Evolutionary conservation across 2,888 invertebrate genomes (phyloP).

Genomic region (Sphaerophoria taeniata): DNA sequence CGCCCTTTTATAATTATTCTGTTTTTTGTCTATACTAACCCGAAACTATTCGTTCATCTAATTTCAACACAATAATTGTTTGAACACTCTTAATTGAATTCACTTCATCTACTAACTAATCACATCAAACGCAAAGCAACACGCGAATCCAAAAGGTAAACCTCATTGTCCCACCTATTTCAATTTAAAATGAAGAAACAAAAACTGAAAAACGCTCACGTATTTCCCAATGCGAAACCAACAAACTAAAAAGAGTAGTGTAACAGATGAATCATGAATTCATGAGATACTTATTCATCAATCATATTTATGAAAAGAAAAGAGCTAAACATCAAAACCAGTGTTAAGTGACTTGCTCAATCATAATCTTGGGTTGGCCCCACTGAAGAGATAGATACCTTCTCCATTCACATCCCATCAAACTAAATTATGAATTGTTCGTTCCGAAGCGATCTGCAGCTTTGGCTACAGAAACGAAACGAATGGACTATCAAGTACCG

Average conservation of each 20-base stretch:
- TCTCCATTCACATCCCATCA: conserved; percentile 15
- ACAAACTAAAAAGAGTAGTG: neutral
- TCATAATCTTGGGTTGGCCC: conserved; percentile 46
- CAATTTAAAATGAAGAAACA: too few relatives aligned
- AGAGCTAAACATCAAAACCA: conserved; percentile 27
- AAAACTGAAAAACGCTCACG: conserved; percentile 16
- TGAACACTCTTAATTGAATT: conserved; percentile 29
- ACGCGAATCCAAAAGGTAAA: conserved; percentile 4
- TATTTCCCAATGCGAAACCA: conserved; percentile 7
- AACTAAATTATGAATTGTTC: conserved; percentile 7
- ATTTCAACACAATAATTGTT: conserved; percentile 33
- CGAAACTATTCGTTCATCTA: too few relatives aligned
- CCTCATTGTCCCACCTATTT: neutral
- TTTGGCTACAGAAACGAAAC: neutral
- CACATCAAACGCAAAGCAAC: conserved; percentile 10
- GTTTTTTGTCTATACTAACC: too few relatives aligned
- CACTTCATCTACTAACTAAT: conserved; percentile 4
- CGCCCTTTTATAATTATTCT: neutral
- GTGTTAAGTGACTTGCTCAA: conserved; percentile 45
- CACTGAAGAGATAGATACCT: too few relatives aligned
- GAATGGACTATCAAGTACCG: neutral
- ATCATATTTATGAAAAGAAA: conserved; percentile 15
- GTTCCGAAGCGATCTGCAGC: neutral
- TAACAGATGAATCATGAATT: conserved; percentile 12
- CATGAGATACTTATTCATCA: conserved; percentile 19